Percentiles rank a stretch among this genome's conserved stretches.
phyloP scores from a whole-genome alignment of 2,797 vertebrate species.

The Anguilla obscura region DNA sequence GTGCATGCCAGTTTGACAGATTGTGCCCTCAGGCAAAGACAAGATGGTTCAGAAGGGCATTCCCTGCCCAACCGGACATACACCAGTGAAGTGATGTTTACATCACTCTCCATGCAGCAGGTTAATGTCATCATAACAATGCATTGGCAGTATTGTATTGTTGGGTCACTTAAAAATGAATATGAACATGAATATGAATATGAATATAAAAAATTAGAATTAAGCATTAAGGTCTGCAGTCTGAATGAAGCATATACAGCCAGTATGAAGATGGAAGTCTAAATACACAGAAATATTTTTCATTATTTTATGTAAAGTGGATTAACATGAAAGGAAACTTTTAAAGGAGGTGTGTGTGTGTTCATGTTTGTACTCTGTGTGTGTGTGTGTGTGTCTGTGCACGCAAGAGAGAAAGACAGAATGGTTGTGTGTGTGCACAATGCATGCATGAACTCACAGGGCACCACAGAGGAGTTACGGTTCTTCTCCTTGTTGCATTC shows the following conservation, averaged over 20 bases:
- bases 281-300: neutral
- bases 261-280: neutral
- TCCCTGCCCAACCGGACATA: no score
- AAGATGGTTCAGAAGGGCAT: no score
- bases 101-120: no score
- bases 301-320: neutral
- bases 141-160: no score
- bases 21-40: no score
- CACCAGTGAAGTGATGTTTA: no score
- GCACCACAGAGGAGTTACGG: constrained; percentile 90
- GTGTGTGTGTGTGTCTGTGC: neutral
- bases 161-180: no score
- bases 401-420: constrained; percentile 38
- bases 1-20: neutral
- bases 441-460: constrained; percentile 75
- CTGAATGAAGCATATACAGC: neutral
- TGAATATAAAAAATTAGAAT: neutral
- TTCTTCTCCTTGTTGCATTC: constrained; percentile 98
- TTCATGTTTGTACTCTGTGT: neutral
- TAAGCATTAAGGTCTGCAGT: neutral
- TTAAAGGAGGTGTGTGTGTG: neutral
- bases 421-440: neutral
- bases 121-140: no score
- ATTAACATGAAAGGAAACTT: neutral
- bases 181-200: no score